Base-by-base conservation (phyloP, 2,797 vertebrate species). In the Chelidonichthys spinosus region DNA sequence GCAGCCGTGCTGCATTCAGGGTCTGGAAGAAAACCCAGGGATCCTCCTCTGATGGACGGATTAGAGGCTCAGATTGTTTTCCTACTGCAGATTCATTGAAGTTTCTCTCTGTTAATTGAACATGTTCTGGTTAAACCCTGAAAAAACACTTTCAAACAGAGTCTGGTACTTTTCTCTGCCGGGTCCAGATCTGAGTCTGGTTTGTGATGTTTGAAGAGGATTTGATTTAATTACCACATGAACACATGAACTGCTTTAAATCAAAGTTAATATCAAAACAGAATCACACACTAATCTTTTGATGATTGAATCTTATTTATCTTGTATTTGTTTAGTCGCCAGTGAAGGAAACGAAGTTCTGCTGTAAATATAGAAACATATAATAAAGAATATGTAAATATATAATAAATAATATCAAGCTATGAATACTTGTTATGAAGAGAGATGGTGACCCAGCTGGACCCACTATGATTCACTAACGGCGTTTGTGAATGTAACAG, bases 301-400 rank as follows among this genome's bases (percentile, higher is more conserved):
- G 62, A 70, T 92, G 83, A 92, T 90, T 89, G 76, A 90, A 90
- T 91, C 76, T 82, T 82, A 82, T 91, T 85, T 81, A 82, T 84
- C 75, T 72, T 85, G 68, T 76, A 68, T 88, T 86, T 83, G 74
- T 75, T 80, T 79, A 72, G 61, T 68, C 17, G 8, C 18, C 11
- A 15, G 35, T 11, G 4, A 42, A 9, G 64, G 72, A 84, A 63
- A 84, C 55, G 14, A 81, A 81, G 76, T 73, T 79, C 25, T 18
- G 78, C 70, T 47, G 60, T 47, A 77, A 89, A 89, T 88, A 76
- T 86, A 25, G 25, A 25, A 25, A 25, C 25, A 25, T 25, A 25
- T 25, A 25, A 25, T 25, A 25, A 25, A 25, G 25, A 25, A 25
- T 25, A 25, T 25, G 25, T 25, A 25, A 25, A 25, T 25, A 25